phyloP scores from a whole-genome alignment of 2,797 vertebrate genomes.

The Notamacropus eugenii region DNA sequence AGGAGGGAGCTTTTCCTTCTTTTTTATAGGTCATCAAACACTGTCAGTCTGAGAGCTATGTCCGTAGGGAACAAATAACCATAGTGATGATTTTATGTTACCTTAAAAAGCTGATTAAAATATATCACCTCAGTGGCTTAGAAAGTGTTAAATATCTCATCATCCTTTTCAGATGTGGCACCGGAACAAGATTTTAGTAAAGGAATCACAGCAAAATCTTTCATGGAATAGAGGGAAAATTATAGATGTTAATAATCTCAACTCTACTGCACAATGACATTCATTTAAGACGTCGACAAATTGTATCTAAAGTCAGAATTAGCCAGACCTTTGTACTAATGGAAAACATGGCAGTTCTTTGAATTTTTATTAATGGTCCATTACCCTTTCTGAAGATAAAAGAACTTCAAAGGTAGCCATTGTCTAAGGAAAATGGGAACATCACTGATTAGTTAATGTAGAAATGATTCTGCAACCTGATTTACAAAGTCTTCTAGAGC shows the following conservation, averaged over 20 bases:
- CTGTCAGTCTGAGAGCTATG: not conserved
- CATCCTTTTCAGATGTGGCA: not conserved
- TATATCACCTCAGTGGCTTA: not conserved
- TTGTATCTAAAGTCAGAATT: conserved; percentile 3
- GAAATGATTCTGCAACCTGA: not conserved
- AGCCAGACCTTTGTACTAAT: not conserved
- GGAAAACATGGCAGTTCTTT: not conserved
- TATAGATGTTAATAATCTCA: not conserved
- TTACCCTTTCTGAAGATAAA: conserved; percentile 28
- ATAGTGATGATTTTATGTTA: not conserved
- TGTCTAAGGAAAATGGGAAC: conserved; percentile 37
- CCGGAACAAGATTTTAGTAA: not conserved
- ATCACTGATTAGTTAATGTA: not conserved
- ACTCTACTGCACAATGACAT: not conserved
- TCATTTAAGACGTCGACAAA: conserved; percentile 11
- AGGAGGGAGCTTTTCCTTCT: not conserved
- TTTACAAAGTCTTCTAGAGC: not conserved
- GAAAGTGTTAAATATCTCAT: not conserved
- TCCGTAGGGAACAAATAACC: not conserved
- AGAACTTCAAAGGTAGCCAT: conserved; percentile 24
- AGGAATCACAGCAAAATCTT: not conserved
- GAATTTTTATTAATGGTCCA: not conserved
- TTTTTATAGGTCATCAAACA: not conserved
- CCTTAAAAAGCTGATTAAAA: not conserved
- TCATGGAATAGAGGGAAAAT: not conserved